phyloP scores from a whole-genome alignment of 2,888 invertebrate genomes.

The Leptura quadrifasciata region DNA sequence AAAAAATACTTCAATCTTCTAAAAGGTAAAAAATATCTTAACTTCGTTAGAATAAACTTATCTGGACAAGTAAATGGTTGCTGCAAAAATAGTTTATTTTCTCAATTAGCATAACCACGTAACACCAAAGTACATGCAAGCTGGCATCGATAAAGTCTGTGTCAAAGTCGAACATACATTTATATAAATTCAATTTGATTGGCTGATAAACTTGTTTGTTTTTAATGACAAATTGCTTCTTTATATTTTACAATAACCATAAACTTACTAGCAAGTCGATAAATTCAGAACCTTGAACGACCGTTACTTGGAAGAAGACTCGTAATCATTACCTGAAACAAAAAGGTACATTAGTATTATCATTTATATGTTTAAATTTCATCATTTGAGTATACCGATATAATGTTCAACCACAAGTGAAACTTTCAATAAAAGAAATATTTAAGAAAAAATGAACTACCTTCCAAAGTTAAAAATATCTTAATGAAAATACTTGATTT shows the following conservation, averaged over 20 bases:
- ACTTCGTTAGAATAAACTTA: not conserved
- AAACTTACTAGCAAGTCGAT: not conserved
- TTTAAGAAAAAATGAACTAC: no score
- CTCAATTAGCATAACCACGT: constrained; percentile 14
- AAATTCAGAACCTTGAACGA: not conserved
- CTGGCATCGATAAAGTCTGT: no score
- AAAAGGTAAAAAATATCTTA: not conserved
- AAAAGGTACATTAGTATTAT: not conserved
- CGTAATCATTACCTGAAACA: constrained; percentile 10
- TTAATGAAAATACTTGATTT: no score
- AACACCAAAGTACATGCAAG: not conserved
- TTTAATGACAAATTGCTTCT: not conserved
- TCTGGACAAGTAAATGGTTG: not conserved
- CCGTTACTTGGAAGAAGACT: not conserved
- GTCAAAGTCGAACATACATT: not conserved
- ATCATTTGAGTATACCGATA: not conserved
- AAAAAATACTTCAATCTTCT: not conserved
- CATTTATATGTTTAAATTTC: not conserved
- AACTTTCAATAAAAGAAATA: no score
- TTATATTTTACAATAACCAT: not conserved
- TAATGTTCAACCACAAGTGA: no score
- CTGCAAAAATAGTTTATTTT: constrained; percentile 6
- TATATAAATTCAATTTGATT: constrained; percentile 6
- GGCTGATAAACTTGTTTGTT: constrained; percentile 13
- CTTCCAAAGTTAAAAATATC: no score